Evolutionary conservation across 2,113 vertebrate species (phyloP).

Genomic region (Syngnathus typhle): DNA sequence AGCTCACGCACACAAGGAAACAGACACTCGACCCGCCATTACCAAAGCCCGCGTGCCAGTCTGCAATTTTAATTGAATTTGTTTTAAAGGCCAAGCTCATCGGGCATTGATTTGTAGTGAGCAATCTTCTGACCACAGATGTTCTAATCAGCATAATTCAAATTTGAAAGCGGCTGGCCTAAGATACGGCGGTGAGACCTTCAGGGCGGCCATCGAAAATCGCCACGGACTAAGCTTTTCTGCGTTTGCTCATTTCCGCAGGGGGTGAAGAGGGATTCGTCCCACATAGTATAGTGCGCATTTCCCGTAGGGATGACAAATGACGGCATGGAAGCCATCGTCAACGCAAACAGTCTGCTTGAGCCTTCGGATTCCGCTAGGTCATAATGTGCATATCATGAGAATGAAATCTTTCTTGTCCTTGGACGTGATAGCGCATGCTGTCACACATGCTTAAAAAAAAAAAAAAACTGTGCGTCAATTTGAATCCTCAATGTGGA

Average conservation of each 20-base stretch:
- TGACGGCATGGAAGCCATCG: background rate
- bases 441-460: conserved; percentile 1
- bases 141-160: conserved; percentile 8
- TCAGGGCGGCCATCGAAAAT: conserved; percentile 4
- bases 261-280: conserved; percentile 4
- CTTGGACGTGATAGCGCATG: background rate
- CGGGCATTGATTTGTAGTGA: conserved; percentile 1
- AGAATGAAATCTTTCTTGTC: background rate
- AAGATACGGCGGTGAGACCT: conserved; percentile 3
- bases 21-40: background rate
- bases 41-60: background rate
- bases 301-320: conserved; percentile 1
- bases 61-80: conserved; percentile 2
- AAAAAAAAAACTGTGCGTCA: no score
- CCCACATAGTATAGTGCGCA: background rate
- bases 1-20: conserved; percentile 3
- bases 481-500: background rate
- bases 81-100: background rate
- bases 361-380: background rate
- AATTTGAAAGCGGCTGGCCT: conserved; percentile 1
- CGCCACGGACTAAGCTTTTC: background rate
- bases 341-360: background rate
- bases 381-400: background rate
- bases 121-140: conserved; percentile 1
- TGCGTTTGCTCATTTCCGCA: conserved; percentile 1